Percentiles rank a stretch among this genome's conserved stretches.
These are phyloP conservation scores for Allolobophora icterica DNA, from an alignment of 2,888 invertebrate species.

Conservation along the genomic window DNA sequence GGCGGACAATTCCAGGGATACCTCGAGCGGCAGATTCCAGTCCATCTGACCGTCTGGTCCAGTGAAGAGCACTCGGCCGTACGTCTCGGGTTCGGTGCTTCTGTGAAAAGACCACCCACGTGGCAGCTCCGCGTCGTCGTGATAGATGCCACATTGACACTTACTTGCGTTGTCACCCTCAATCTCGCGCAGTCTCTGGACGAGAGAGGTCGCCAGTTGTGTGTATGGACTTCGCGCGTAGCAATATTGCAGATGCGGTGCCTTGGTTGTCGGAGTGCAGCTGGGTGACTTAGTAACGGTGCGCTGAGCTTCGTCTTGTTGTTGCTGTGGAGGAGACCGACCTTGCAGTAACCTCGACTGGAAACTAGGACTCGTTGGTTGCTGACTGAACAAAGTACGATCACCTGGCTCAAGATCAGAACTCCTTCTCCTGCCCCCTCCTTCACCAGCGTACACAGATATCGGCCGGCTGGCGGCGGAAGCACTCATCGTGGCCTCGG, in stretches of 20 bases:
- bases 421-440: background rate
- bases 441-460: background rate
- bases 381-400: background rate
- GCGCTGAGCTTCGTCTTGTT: background rate
- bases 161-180: background rate
- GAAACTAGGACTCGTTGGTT: background rate
- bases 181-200: background rate
- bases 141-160: slow-evolving; percentile 40
- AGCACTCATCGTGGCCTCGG: background rate
- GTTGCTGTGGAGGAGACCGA: background rate
- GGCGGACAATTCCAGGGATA: slow-evolving; percentile 33
- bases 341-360: background rate
- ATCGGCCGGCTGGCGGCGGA: background rate
- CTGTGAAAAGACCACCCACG: slow-evolving; percentile 41
- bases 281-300: background rate
- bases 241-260: background rate
- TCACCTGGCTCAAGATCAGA: background rate
- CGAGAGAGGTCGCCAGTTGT: background rate
- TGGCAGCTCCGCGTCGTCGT: slow-evolving; percentile 41
- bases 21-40: slow-evolving; percentile 41
- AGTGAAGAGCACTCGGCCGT: slow-evolving; percentile 41
- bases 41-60: slow-evolving; percentile 31
- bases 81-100: slow-evolving; percentile 35
- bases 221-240: slow-evolving; percentile 22
- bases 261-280: background rate